phyloP scores from a whole-genome alignment of 2,113 vertebrate species.

The Actinemys pallida region DNA sequence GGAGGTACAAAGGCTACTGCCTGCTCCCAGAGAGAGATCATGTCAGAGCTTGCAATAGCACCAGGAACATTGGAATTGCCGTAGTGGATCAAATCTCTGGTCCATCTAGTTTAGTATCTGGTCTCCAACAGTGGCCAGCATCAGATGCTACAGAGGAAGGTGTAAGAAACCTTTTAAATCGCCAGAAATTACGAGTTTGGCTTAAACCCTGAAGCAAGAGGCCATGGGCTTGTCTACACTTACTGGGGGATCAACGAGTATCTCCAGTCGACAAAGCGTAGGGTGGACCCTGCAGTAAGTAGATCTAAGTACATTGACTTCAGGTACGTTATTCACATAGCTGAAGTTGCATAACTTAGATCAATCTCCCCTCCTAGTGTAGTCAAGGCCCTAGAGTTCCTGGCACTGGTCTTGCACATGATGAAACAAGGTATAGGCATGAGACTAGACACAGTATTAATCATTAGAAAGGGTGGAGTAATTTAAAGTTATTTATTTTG shows the following conservation, averaged over 20 bases:
- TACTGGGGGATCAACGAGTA: no score
- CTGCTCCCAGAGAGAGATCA: fast-evolving
- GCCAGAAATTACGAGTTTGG: fast-evolving
- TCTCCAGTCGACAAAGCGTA: no score
- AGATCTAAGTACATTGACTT: no score
- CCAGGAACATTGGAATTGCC: fast-evolving
- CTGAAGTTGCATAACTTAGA: no score
- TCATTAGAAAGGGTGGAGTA: not conserved
- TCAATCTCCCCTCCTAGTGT: no score
- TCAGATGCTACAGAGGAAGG: not conserved
- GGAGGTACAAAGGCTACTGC: not conserved
- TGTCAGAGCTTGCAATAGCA: not conserved
- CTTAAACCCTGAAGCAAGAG: not conserved
- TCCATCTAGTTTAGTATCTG: fast-evolving
- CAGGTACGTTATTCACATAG: no score
- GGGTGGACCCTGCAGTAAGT: no score
- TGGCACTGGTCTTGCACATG: not conserved
- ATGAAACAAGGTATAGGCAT: not conserved
- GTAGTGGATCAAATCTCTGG: fast-evolving
- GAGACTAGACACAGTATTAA: not conserved
- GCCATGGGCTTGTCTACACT: not conserved
- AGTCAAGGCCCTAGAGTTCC: not conserved
- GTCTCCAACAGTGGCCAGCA: not conserved
- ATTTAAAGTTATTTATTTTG: not conserved
- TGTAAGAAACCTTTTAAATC: not conserved